Conservation (phyloP, 92 coral and sea anemone species). For the Umimayanthus kanabou region DNA sequence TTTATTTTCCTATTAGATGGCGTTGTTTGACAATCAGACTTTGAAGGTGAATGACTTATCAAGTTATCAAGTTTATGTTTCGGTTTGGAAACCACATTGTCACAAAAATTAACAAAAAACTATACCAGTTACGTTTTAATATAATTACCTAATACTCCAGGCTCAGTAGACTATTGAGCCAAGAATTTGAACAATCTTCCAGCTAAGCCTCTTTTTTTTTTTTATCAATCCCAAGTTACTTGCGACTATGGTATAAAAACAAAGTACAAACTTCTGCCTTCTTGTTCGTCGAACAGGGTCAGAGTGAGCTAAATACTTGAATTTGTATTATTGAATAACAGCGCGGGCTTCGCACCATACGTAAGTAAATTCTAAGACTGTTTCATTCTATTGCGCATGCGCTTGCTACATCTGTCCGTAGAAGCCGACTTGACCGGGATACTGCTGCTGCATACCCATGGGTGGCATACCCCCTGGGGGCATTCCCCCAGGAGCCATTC, state of each 20-base stretch:
- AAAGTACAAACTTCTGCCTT: constrained; percentile 15
- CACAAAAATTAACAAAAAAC: constrained; percentile 31
- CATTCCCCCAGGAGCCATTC: constrained; percentile 75
- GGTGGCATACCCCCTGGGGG: constrained; percentile 64
- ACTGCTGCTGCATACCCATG: constrained; percentile 40
- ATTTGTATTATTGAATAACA: constrained; percentile 27
- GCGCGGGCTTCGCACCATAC: constrained; percentile 32
- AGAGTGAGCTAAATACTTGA: constrained; percentile 36
- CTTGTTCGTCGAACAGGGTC: not conserved
- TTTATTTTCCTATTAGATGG: constrained; percentile 34
- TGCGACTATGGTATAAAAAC: constrained; percentile 35
- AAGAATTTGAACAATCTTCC: not conserved
- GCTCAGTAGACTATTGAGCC: not conserved
- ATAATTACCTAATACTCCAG: constrained; percentile 24
- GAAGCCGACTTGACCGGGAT: constrained; percentile 51
- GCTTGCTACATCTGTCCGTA: constrained; percentile 44
- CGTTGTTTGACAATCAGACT: constrained; percentile 31
- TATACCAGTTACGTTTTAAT: constrained; percentile 34
- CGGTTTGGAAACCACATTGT: constrained; percentile 27
- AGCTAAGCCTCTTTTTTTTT: constrained; percentile 16
- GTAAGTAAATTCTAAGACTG: constrained; percentile 44
- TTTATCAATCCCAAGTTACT: constrained; percentile 27
- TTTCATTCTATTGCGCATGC: constrained; percentile 18
- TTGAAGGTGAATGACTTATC: constrained; percentile 20
- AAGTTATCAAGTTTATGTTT: constrained; percentile 20